Percentiles rank a stretch among this genome's conserved stretches.
phyloP scores from a whole-genome alignment of 2,888 invertebrate genomes.

The Sylvicola cinctus region DNA sequence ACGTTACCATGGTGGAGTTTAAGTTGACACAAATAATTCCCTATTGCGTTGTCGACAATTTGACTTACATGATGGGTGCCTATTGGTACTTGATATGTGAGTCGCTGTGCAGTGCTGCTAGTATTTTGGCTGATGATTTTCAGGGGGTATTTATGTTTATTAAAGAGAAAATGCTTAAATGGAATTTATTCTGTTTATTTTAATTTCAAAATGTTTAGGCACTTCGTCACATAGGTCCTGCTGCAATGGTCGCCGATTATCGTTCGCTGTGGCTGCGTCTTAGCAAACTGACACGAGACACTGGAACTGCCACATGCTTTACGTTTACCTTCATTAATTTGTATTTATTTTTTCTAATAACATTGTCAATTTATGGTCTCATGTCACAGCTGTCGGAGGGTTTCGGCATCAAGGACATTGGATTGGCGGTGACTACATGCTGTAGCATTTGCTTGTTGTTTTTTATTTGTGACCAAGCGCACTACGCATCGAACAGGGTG shows the following conservation, averaged over 20 bases:
- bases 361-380: slow-evolving; percentile 51
- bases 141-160: slow-evolving; percentile 27
- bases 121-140: slow-evolving; percentile 44
- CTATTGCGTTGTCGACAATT: slow-evolving; percentile 44
- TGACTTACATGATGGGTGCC: slow-evolving; percentile 46
- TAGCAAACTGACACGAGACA: slow-evolving; percentile 42
- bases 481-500: slow-evolving; percentile 50
- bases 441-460: slow-evolving; percentile 45
- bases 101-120: slow-evolving; percentile 39
- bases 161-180: slow-evolving; percentile 1
- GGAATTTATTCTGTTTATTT: neutral
- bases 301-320: slow-evolving; percentile 45
- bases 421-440: slow-evolving; percentile 41
- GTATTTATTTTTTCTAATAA: slow-evolving; percentile 50
- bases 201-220: slow-evolving; percentile 25
- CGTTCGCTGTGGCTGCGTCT: slow-evolving; percentile 48
- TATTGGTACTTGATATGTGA: slow-evolving; percentile 52
- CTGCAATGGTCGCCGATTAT: slow-evolving; percentile 45
- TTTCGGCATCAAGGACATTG: slow-evolving; percentile 50
- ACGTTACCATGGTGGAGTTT: slow-evolving; percentile 48
- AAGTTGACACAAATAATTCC: slow-evolving; percentile 40
- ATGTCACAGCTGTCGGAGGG: slow-evolving; percentile 53
- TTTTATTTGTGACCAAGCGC: slow-evolving; percentile 53
- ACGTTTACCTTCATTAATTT: slow-evolving; percentile 44
- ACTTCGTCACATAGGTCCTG: slow-evolving; percentile 43